Evolutionary conservation across 2,113 vertebrate species (phyloP).

Genomic region (Epinephelus lanceolatus): DNA sequence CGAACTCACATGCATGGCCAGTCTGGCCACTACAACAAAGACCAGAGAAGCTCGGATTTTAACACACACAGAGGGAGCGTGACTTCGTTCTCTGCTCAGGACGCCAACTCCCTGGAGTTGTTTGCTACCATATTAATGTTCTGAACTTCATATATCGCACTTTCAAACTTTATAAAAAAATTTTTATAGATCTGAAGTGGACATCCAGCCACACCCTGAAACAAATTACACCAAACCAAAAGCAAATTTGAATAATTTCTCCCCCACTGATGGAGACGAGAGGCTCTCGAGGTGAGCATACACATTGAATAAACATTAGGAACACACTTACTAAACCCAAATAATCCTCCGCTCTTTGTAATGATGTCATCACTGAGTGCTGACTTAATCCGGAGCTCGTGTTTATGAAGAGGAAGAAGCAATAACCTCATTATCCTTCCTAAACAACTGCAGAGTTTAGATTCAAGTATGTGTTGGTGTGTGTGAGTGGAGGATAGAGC

Average conservation of each 20-base stretch:
- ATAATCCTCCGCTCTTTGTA: conserved; percentile 30
- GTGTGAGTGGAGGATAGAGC: not conserved
- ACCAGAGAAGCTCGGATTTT: too few relatives aligned
- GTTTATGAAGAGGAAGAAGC: conserved; percentile 7
- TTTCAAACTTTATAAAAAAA: too few relatives aligned
- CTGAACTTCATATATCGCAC: too few relatives aligned
- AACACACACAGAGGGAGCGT: too few relatives aligned
- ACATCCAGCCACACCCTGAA: not conserved
- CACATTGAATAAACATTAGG: conserved; percentile 21
- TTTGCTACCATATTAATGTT: too few relatives aligned
- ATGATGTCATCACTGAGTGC: conserved; percentile 43
- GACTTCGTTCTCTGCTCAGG: too few relatives aligned
- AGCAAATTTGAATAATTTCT: conserved; percentile 3
- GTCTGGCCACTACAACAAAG: too few relatives aligned
- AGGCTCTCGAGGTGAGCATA: conserved; percentile 6
- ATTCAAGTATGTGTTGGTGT: not conserved
- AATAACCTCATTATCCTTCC: conserved; percentile 28
- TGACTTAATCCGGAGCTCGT: conserved; percentile 28
- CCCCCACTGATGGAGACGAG: not conserved
- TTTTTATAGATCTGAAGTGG: not conserved
- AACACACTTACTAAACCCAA: conserved; percentile 12
- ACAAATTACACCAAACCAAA: conserved; percentile 7
- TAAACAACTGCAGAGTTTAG: conserved; percentile 13
- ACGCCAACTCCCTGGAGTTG: too few relatives aligned
- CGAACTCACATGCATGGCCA: too few relatives aligned